Evolutionary conservation across 2,113 vertebrate species (phyloP).

Genomic region (Synchiropus splendidus): DNA sequence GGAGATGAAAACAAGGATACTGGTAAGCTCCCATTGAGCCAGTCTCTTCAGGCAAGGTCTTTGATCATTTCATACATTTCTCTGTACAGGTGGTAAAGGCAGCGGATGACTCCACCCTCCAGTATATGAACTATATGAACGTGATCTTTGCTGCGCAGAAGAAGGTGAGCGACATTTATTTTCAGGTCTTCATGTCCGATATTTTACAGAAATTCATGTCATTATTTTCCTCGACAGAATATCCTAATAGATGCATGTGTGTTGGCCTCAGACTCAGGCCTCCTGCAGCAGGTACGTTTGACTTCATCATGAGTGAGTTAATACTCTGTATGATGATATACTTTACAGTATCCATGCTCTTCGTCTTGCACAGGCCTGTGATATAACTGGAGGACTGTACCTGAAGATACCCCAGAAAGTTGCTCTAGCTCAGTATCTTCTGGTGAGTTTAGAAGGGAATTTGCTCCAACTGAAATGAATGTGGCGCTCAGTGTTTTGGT

Average conservation of each 20-base stretch:
- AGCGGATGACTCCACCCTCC: slow-evolving; percentile 84
- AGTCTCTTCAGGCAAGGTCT: not conserved
- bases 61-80: not conserved
- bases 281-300: slow-evolving; percentile 84
- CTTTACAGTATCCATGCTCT: not conserved
- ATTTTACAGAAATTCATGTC: not conserved
- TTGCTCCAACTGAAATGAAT: not conserved
- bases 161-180: slow-evolving; percentile 65
- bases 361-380: slow-evolving; percentile 75
- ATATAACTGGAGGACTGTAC: slow-evolving; percentile 93
- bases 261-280: slow-evolving; percentile 87
- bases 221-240: slow-evolving; percentile 63
- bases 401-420: slow-evolving; percentile 85
- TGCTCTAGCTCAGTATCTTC: slow-evolving; percentile 84
- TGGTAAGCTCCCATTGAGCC: slow-evolving; percentile 71
- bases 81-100: slow-evolving; percentile 86
- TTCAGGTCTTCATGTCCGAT: not conserved
- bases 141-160: slow-evolving; percentile 96
- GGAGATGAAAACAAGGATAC: slow-evolving; percentile 88
- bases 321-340: not conserved
- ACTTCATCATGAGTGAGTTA: not conserved
- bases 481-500: not conserved
- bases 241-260: slow-evolving; percentile 93
- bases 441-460: slow-evolving; percentile 69
- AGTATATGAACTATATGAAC: slow-evolving; percentile 99